phyloP scores from a whole-genome alignment of 2,888 invertebrate genomes.

The Emmelina monodactyla region DNA sequence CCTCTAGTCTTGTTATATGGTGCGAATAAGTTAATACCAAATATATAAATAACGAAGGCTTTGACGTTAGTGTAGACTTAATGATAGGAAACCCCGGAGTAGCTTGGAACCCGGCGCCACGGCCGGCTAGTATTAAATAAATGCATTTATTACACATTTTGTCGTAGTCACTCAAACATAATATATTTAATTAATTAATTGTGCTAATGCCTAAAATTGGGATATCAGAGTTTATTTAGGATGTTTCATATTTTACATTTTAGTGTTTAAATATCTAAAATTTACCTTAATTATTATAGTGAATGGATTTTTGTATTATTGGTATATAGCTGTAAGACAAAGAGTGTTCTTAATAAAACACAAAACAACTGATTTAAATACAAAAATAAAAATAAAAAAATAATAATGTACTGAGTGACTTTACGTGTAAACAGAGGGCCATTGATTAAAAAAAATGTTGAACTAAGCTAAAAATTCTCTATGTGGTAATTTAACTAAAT shows the following conservation, averaged over 20 bases:
- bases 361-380: conserved; percentile 55
- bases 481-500: conserved; percentile 62
- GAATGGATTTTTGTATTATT: conserved; percentile 66
- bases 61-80: conserved; percentile 48
- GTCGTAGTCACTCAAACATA: conserved; percentile 64
- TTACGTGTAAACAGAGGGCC: conserved; percentile 66
- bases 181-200: conserved; percentile 62
- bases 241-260: conserved; percentile 66
- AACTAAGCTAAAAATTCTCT: conserved; percentile 64
- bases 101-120: conserved; percentile 54
- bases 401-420: conserved; percentile 65
- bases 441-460: conserved; percentile 57
- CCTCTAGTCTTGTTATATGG: conserved; percentile 64
- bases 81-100: conserved; percentile 44
- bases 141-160: conserved; percentile 64
- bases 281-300: conserved; percentile 67
- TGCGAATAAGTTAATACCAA: conserved; percentile 63
- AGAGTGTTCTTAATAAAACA: conserved; percentile 61
- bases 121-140: conserved; percentile 61
- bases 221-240: conserved; percentile 68
- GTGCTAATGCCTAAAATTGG: conserved; percentile 66
- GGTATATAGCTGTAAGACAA: conserved; percentile 64
- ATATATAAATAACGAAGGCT: conserved; percentile 58
- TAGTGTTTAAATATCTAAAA: conserved; percentile 66
- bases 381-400: conserved; percentile 50